Base-by-base conservation (phyloP, 2,888 invertebrate genomes). In the Hylaea fasciaria region DNA sequence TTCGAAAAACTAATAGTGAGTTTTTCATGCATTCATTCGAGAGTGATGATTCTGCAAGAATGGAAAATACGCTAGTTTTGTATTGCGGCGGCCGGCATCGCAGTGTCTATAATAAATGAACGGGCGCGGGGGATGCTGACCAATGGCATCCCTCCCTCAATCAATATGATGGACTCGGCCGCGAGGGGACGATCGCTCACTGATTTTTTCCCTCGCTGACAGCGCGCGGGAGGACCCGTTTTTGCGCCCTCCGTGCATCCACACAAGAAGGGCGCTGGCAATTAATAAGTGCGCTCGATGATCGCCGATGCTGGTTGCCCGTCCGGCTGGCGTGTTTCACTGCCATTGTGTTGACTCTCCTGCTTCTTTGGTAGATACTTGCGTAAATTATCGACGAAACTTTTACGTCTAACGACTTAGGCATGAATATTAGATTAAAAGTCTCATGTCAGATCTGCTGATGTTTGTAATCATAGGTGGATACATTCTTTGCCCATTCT, bases 101-200 rank as follows among this genome's bases (percentile, higher is more conserved):
- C 86, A 80, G 83, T 90, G 92, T 93, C 91, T 93, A 93, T 93
- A 93, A 93, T 93, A 93, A 93, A 93, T 93, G 93, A 93, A 91
- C 86, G 88, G 87, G 86, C 86, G 88, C 86, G 87, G 90, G 85
- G 89, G 88, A 87, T 83, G 90, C 89, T 91, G 92, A 91, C 91
- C 92, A 91, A 88, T 89, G 90, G 90, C 86, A 85, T 87, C 89
- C 92, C 91, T 89, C 92, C 93, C 92, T 92, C 93, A 93, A 93
- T 93, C 93, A 93, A 93, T 93, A 93, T 93, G 93, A 93, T 92
- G 92, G 92, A 93, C 92, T 92, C 89, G 83, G 83, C 77, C 89
- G 90, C 91, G 91, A 91, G 92, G 92, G 92, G 92, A 89, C 92
- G 91, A 91, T 92, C 92, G 92, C 91, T 92, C 92, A 92, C 92